A percentile compares a stretch with the other conserved stretches of the same genome.
phyloP scores from a whole-genome alignment of 2,113 vertebrate genomes.

The Pygoscelis adeliae region DNA sequence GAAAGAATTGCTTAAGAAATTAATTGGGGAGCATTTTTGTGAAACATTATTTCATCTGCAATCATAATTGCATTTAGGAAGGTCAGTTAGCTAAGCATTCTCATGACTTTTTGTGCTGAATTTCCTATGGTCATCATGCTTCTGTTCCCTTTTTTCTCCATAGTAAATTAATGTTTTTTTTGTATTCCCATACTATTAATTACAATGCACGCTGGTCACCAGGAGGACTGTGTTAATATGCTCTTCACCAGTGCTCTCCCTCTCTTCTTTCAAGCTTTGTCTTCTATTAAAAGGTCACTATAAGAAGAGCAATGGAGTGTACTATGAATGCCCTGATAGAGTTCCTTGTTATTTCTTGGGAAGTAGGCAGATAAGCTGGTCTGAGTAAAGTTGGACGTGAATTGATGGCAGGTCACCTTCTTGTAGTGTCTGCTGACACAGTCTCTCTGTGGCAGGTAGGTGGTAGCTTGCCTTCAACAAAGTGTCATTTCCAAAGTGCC shows the following conservation, averaged over 20 bases:
- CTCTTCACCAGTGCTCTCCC: neutral
- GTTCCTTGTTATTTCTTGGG: neutral
- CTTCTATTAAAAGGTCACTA: neutral
- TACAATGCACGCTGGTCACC: neutral
- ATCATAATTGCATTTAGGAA: neutral
- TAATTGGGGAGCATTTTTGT: neutral
- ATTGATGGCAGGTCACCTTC: neutral
- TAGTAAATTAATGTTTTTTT: neutral
- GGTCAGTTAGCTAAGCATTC: neutral
- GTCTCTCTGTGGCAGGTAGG: neutral
- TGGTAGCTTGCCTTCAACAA: neutral
- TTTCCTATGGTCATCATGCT: neutral
- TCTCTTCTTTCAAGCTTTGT: neutral
- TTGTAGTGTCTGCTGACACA: neutral
- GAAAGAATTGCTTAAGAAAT: slow-evolving; percentile 19
- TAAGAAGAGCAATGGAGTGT: neutral
- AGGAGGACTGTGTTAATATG: neutral
- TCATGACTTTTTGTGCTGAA: neutral
- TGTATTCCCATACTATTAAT: neutral
- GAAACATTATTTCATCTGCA: slow-evolving; percentile 15
- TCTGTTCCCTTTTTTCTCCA: neutral
- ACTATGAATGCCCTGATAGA: neutral
- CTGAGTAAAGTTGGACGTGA: neutral
- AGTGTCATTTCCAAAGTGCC: neutral
- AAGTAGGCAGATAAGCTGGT: neutral